A percentile compares a stretch with the other conserved stretches of the same genome.
phyloP scores from a whole-genome alignment of 2,888 invertebrate species.

The Empis livida region DNA sequence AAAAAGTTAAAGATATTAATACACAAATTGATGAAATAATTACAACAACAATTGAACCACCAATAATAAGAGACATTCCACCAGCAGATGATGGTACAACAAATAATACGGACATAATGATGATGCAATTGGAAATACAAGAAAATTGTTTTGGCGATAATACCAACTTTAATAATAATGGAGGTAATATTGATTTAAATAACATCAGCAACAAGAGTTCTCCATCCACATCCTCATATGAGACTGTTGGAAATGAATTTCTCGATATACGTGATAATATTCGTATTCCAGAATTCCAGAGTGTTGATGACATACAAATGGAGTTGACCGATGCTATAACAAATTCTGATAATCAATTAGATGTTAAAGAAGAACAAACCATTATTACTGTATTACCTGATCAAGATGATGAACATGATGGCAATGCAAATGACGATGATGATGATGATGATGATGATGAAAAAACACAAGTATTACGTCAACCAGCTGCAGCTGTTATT shows the following conservation, averaged over 20 bases:
- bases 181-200: slow-evolving; percentile 3
- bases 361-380: not conserved
- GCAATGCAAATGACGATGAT: not conserved
- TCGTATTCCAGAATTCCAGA: slow-evolving; percentile 28
- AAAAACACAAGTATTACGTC: slow-evolving; percentile 16
- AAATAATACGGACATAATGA: slow-evolving; percentile 1
- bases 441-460: slow-evolving; percentile 18
- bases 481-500: slow-evolving; percentile 48
- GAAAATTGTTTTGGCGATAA: slow-evolving; percentile 27
- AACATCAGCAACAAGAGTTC: slow-evolving; percentile 22
- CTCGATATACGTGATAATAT: slow-evolving; percentile 22
- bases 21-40: slow-evolving; percentile 17
- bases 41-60: slow-evolving; percentile 11
- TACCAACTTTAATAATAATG: not conserved
- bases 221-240: slow-evolving; percentile 33
- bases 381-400: not conserved
- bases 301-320: slow-evolving; percentile 39
- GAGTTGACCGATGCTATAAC: slow-evolving; percentile 23
- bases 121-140: slow-evolving; percentile 19
- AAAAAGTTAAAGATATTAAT: slow-evolving; percentile 21
- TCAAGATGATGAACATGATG: slow-evolving; percentile 19
- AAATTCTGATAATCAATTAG: not conserved
- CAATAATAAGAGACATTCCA: slow-evolving; percentile 16
- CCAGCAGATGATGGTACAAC: slow-evolving; percentile 7
- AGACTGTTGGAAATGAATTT: slow-evolving; percentile 36